Conservation (phyloP, 1,140 invertebrate genomes). For the Solenopsis invicta region DNA sequence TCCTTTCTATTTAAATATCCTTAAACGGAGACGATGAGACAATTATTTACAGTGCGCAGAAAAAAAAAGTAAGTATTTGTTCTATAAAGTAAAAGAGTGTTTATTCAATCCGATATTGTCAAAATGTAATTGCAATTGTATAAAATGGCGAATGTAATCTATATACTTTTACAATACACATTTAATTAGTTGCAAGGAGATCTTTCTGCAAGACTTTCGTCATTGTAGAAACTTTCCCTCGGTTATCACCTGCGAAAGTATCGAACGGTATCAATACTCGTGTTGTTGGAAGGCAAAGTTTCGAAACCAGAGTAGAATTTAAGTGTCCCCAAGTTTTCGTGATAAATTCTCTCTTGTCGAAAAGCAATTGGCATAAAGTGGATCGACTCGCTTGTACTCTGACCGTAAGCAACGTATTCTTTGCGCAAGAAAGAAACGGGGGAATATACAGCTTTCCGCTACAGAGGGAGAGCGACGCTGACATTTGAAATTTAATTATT, state of each 20-base stretch:
- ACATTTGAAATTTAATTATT: slow-evolving; percentile 32
- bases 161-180: neutral
- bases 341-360: slow-evolving; percentile 42
- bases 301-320: neutral
- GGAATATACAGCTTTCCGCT: neutral
- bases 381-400: slow-evolving; percentile 3
- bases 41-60: neutral
- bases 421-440: neutral
- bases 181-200: neutral
- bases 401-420: neutral
- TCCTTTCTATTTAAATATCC: neutral
- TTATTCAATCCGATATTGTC: neutral
- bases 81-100: neutral
- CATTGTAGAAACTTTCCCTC: neutral
- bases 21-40: neutral
- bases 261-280: neutral
- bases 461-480: neutral
- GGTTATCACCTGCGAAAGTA: slow-evolving; percentile 9
- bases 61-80: neutral
- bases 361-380: slow-evolving; percentile 34
- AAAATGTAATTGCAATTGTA: neutral
- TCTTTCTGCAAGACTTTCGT: neutral
- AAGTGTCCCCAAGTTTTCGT: slow-evolving; percentile 18
- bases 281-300: slow-evolving; percentile 15
- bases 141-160: neutral